Evolutionary conservation across 2,797 vertebrate species (phyloP), one percentile per base, ranked within the genome.

Genomic region (Notoglanidium macrostoma): DNA sequence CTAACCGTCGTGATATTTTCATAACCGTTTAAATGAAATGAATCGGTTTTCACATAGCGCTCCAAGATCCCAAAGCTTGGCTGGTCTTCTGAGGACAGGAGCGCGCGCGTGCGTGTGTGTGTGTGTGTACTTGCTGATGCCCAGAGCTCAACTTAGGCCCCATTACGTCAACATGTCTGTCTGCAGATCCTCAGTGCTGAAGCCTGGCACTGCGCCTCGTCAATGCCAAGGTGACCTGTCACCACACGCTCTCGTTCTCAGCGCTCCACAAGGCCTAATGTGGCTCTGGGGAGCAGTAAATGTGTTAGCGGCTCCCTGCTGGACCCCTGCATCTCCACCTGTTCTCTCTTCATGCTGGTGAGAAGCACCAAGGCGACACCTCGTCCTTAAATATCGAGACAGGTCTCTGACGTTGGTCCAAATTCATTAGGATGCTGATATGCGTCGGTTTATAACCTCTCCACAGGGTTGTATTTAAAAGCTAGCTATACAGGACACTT

Each of bases 181-280:
- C 90, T 81, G 55, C 91, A 89, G 83, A 61, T 89, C 74, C 89
- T 86, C 91, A 88, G 85, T 86, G 12, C n/a, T 84, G 81, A 89
- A 86, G 89, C 88, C 87, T 90, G 91, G 90, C 87, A 89, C 89
- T 86, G 87, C 72, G 90, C 83, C 90, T 67, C 26, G 57, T 80
- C 87, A 92, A 88, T 94, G 92, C 94, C 94, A 95, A 94, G 93
- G 93, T 94, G 93, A 95, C 93, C 94, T 95, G 94, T 96, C 95
- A 95, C 93, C 94, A 93, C 92, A 88, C 89, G 92, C 92, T 86
- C 93, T 92, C 93, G 90, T 92, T 88, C 81, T 91, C 72, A 88
- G 86, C 87, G 90, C 88, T 91, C 87, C 77, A 81, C 74, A 68
- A 88, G 85, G 86, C 79, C 92, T 93, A 92, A 92, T 86, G 88